These are phyloP conservation scores for Athetis lepigone DNA, from an alignment of 2,888 invertebrate species.

Conservation along the genomic window DNA sequence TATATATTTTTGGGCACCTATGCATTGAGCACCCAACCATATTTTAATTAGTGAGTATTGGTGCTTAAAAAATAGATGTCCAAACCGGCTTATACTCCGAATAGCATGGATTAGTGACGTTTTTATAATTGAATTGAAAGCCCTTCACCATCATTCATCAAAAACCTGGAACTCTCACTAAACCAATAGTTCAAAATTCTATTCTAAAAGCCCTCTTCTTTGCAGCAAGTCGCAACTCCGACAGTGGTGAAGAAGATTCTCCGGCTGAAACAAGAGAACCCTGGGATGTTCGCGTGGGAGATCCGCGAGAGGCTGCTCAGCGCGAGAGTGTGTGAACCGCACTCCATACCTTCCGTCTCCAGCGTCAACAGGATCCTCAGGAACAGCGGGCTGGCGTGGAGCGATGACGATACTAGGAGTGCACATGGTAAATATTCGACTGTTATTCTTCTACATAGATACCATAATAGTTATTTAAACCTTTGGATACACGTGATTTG, in stretches of 20 bases:
- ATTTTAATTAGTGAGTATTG: no score
- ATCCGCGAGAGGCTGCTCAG: conserved; percentile 97
- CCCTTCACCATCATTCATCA: neutral
- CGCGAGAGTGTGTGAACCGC: conserved; percentile 97
- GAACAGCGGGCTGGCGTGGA: conserved; percentile 95
- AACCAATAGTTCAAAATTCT: no score
- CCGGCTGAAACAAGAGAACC: conserved; percentile 98
- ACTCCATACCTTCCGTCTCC: conserved; percentile 97
- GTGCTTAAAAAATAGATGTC: no score
- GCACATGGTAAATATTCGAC: conserved; percentile 76
- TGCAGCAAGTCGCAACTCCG: conserved; percentile 98
- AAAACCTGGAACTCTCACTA: neutral
- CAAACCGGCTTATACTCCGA: no score
- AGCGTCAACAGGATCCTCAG: conserved; percentile 98
- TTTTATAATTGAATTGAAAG: no score
- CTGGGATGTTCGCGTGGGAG: conserved; percentile 99
- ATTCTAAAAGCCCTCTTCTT: conserved; percentile 54
- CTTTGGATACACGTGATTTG: no score
- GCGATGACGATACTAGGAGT: conserved; percentile 90
- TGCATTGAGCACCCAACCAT: no score
- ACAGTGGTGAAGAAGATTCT: conserved; percentile 98
- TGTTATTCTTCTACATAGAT: neutral
- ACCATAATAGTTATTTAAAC: no score
- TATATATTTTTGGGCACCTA: no score
- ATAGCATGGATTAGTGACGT: no score